Base-by-base conservation (phyloP, 2,113 vertebrate species). In the Macquaria ambigua region DNA sequence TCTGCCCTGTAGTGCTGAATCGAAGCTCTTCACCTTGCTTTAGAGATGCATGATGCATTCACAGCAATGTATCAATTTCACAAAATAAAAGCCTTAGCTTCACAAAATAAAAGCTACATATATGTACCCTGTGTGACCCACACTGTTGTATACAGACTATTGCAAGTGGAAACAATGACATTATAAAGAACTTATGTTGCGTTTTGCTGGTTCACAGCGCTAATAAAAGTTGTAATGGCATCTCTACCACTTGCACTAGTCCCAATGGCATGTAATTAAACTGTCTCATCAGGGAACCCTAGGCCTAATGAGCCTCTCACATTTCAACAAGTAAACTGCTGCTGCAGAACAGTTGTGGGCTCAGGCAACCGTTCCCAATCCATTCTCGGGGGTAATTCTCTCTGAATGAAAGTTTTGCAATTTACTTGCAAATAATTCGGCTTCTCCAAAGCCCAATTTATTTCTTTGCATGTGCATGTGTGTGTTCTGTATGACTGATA, bases 241-340 rank as follows among this genome's bases (percentile, higher is more conserved):
- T 77, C 86, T 89, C 66, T 46, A 85, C 71, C 78, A 82, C 78
- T 90, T 73, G 69, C 78, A 74, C 80, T 31, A 78, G 87, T 89
- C 90, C 83, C 89, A 80, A 56, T 87, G 88, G 92, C 90, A 84
- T 87, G 88, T 93, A 92, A 93, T 94, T 94, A 94, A 94, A 93
- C 77, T 83, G 88, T 87, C 88, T 93, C 92, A 91, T 91, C 90
- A 78, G 92, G 90, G 87, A 92, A 87, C 48, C 77, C 76, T 53
- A 5, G 83, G 84, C 79, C 81, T 93, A 93, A 95, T 90, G 90
- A 94, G 90, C 88, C 80, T 78, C 90, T 89, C 83, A 85, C 88
- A 86, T 92, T 90, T 90, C 88, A 93, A 92, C 92, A 90, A 93
- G 91, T 84, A 85, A 88, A 87, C 83, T 83, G 83, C 85, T 82